phyloP scores from a whole-genome alignment of 2,888 invertebrate species.

The Phasia obesa region DNA sequence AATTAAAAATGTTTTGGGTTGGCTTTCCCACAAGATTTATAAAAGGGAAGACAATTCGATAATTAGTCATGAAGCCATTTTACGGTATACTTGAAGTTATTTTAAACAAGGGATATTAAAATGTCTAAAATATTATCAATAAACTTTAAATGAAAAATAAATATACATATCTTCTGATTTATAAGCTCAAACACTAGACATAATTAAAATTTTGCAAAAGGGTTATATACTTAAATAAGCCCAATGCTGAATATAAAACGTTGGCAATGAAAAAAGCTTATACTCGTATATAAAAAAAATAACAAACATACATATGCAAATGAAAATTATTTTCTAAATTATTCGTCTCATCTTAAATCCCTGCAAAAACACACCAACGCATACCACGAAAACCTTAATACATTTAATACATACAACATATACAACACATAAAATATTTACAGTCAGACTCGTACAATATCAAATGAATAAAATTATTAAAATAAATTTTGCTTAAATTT shows the following conservation, averaged over 20 bases:
- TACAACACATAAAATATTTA: conserved; percentile 5
- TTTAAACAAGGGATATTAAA: too few relatives aligned
- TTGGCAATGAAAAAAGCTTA: conserved; percentile 35
- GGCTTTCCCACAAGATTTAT: too few relatives aligned
- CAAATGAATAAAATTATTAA: conserved; percentile 50
- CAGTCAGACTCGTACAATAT: conserved; percentile 3
- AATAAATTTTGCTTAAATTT: conserved; percentile 63
- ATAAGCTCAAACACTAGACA: background rate
- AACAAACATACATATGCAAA: conserved; percentile 68
- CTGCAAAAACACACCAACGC: conserved; percentile 27
- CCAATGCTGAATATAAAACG: conserved; percentile 8
- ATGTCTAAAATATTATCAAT: too few relatives aligned
- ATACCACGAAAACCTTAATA: conserved; percentile 13
- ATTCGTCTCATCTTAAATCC: conserved; percentile 59
- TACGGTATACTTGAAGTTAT: too few relatives aligned
- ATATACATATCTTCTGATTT: too few relatives aligned
- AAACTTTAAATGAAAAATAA: conserved; percentile 2
- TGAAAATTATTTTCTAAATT: conserved; percentile 70
- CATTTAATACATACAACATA: conserved; percentile 7
- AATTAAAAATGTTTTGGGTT: too few relatives aligned
- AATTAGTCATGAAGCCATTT: too few relatives aligned
- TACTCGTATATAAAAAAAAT: too few relatives aligned
- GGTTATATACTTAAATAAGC: conserved; percentile 20
- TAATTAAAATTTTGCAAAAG: background rate
- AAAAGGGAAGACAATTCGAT: too few relatives aligned